Evolutionary conservation across 2,113 vertebrate genomes (phyloP), one percentile per base, ranked within the genome.

Genomic region (Amazona guildingii): DNA sequence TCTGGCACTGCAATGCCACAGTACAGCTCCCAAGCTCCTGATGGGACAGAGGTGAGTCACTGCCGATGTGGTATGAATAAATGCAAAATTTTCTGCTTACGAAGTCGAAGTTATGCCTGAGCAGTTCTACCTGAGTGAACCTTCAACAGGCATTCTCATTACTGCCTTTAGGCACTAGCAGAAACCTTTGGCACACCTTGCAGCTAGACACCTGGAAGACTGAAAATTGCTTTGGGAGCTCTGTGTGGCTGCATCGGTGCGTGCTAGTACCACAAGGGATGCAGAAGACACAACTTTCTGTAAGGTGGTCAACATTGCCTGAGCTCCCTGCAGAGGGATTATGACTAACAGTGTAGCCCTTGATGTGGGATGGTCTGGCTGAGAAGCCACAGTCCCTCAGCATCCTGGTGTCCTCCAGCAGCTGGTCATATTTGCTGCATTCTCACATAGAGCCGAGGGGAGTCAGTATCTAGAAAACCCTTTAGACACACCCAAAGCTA

Each of bases 271-370:
- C 17, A 33, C 25, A 51, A 17, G 10, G 18, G 6, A 48, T 1
- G 0, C n/a, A 73, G 20, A 51, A 14, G 27, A 67, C 5, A 0
- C 10, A 23, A 14, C 17, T 24, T 24, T 4, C 20, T 33, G 25
- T 29, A 19, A 7, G 13, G 21, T 18, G 3, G 23, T 28, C 3
- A 3, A 15, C 62, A 17, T 2, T 5, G 4, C 16, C 52, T 68
- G 39, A 54, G 39, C 1, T 29, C 18, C 33, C 54, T 39, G 17
- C 1, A 13, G 18, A 10, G 11, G 7, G 9, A 28, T 66, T 48
- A 7, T 19, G 18, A 48, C 29, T 12, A 15, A 21, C 39, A 21
- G 15, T 15, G 14, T 46, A 44, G 23, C 16, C 28, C 17, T 70
- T 18, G 29, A 49, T 35, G 54, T 7, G 5, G 4, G 3, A 11